Evolutionary conservation across 53 echinoderm and acorn worm species (phyloP), one percentile per base, ranked within the genome.

Genomic region (Stichopus horrens): DNA sequence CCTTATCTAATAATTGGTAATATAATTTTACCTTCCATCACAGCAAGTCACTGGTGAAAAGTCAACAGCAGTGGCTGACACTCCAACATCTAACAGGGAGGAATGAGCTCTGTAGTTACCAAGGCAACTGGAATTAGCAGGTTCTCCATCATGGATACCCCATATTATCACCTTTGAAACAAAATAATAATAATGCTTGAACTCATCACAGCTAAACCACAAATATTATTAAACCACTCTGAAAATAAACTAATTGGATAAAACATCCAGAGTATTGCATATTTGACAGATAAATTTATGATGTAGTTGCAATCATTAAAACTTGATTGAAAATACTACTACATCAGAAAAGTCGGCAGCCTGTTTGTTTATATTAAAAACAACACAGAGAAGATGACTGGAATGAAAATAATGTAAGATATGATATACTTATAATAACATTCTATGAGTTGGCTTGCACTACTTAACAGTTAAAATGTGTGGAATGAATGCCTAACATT

Each of bases 51-150:
- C 89, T 63, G 93, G 88, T 75, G 98, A 95, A 89, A 97, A 97
- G 68, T 96, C 98, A 74, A 95, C 92, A 21, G 98, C 95, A 9
- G 98, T 96, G 10, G 92, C 98, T 19, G 98, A 73, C 57, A 93
- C 95, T 13, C 89, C 90, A 11, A 93, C 65, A 76, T 94, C 92
- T 54, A 97, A 76, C 0, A 95, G 93, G 18, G 88, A 52, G 37
- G 98, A 95, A 57, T 88, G 58, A 55, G 96, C 91, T 53, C 73
- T 79, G 83, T 94, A 97, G 76, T 91, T 82, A 18, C 95, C 95
- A 18, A 94, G 85, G 75, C 89, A 84, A 80, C 88, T 37, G 4
- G 75, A 53, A 37, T 75, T 4, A 53, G 83, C 21, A 8, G 86
- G 51, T 10, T 68, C 66, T 20, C 11, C 90, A 20, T 74, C 54